Conservation (phyloP, 2,797 vertebrate genomes). For the Phoeniculus purpureus region DNA sequence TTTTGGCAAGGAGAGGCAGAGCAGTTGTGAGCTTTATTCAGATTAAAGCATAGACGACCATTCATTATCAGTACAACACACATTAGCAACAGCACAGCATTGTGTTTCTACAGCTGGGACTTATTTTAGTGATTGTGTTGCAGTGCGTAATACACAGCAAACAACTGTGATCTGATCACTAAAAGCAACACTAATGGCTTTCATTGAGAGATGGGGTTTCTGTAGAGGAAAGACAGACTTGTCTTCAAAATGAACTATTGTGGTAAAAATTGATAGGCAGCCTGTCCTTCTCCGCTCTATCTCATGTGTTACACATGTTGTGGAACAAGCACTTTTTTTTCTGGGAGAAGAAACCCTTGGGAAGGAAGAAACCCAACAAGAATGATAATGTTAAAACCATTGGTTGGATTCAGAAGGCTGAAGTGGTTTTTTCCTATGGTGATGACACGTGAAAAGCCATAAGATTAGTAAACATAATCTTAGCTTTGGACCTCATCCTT, state of each 20-base stretch:
- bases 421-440: neutral
- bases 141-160: constrained; percentile 50
- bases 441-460: constrained; percentile 48
- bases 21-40: constrained; percentile 80
- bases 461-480: constrained; percentile 37
- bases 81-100: constrained; percentile 70
- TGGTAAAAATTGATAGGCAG: constrained; percentile 44
- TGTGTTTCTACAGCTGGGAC: constrained; percentile 77
- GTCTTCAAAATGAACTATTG: constrained; percentile 17
- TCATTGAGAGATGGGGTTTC: constrained; percentile 54
- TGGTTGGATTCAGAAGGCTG: constrained; percentile 17
- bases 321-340: neutral
- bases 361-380: neutral
- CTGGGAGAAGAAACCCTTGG: neutral
- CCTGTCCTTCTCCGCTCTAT: neutral
- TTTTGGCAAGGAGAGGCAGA: constrained; percentile 74
- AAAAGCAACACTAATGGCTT: constrained; percentile 50
- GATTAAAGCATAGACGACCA: constrained; percentile 76
- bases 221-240: constrained; percentile 2
- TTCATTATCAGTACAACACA: constrained; percentile 74
- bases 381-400: neutral
- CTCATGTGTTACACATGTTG: neutral
- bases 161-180: constrained; percentile 65
- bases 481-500: constrained; percentile 12
- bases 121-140: constrained; percentile 69